Conservation (phyloP, 1,140 invertebrate species). For the Pseudoatta argentina region DNA sequence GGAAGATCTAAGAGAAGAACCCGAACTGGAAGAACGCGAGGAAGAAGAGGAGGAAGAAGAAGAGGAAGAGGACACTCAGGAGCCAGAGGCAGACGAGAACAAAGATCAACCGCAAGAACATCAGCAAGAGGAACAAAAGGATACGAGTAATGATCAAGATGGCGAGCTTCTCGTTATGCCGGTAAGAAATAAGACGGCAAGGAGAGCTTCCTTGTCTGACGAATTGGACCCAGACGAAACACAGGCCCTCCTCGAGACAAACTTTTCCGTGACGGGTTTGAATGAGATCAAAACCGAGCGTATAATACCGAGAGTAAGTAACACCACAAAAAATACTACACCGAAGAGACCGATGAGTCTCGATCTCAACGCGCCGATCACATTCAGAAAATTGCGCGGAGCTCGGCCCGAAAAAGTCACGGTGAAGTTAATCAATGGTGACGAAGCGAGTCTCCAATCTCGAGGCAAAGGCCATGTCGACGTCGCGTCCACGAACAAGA, state of each 20-base stretch:
- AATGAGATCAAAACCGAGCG: conserved; percentile 82
- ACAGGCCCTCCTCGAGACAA: conserved; percentile 77
- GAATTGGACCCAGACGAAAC: conserved; percentile 31
- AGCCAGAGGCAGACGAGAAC: conserved; percentile 76
- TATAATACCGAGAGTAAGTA: conserved; percentile 62
- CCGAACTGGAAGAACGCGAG: conserved; percentile 85
- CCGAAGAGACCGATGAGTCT: conserved; percentile 80
- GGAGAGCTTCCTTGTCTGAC: conserved; percentile 65
- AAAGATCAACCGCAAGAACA: conserved; percentile 78
- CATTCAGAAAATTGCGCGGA: conserved; percentile 75
- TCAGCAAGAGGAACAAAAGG: conserved; percentile 40
- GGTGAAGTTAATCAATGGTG: conserved; percentile 77
- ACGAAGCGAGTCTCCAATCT: conserved; percentile 39
- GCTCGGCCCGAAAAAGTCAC: conserved; percentile 78
- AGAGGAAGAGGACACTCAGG: conserved; percentile 50
- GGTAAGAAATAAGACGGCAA: conserved; percentile 80
- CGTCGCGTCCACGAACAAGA: conserved; percentile 1
- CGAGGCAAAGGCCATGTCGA: not conserved
- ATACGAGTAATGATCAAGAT: conserved; percentile 48
- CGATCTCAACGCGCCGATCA: conserved; percentile 76
- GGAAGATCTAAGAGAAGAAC: conserved; percentile 86
- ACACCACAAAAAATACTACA: conserved; percentile 58
- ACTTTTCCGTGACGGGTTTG: conserved; percentile 82
- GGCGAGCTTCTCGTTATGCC: conserved; percentile 77
- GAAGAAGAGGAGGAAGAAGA: conserved; percentile 85